phyloP scores from a whole-genome alignment of 2,888 invertebrate species.

The Pheosia tremula region DNA sequence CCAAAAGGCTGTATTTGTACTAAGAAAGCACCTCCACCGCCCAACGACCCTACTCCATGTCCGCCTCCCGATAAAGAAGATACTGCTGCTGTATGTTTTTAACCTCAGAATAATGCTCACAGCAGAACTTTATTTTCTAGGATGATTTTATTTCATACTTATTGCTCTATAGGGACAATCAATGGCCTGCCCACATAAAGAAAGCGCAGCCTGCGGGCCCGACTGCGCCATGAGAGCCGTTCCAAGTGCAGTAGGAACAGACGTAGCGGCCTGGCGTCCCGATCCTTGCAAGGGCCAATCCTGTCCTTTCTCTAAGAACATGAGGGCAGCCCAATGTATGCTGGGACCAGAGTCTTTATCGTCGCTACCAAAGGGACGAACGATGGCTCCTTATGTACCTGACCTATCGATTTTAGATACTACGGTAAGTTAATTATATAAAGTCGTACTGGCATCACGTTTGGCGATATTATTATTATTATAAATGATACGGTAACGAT shows the following conservation, averaged over 20 bases:
- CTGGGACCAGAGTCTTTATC: conserved; percentile 55
- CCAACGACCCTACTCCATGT: conserved; percentile 46
- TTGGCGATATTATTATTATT: too few relatives aligned
- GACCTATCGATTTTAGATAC: conserved; percentile 21
- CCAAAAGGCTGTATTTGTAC: conserved; percentile 62
- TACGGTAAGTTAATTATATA: conserved; percentile 30
- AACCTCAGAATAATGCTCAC: background rate
- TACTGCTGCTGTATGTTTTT: conserved; percentile 33
- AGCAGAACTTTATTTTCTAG: background rate
- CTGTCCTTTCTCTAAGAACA: conserved; percentile 56
- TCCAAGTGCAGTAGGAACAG: conserved; percentile 38
- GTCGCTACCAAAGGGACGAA: conserved; percentile 16
- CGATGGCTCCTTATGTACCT: conserved; percentile 30
- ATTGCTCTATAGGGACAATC: conserved; percentile 35
- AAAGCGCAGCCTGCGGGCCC: conserved; percentile 47
- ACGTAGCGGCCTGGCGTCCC: conserved; percentile 44
- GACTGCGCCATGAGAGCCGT: conserved; percentile 52
- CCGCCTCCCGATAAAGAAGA: conserved; percentile 48
- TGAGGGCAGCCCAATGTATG: conserved; percentile 70
- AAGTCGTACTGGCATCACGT: background rate
- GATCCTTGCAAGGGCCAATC: conserved; percentile 53
- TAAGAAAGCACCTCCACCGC: conserved; percentile 51
- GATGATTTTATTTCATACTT: background rate
- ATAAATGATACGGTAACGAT: too few relatives aligned
- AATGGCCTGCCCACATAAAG: conserved; percentile 50